Percentiles rank a stretch among this genome's conserved stretches.
Conservation (phyloP, 2,797 vertebrate genomes). For the Catostomus latipinnis region DNA sequence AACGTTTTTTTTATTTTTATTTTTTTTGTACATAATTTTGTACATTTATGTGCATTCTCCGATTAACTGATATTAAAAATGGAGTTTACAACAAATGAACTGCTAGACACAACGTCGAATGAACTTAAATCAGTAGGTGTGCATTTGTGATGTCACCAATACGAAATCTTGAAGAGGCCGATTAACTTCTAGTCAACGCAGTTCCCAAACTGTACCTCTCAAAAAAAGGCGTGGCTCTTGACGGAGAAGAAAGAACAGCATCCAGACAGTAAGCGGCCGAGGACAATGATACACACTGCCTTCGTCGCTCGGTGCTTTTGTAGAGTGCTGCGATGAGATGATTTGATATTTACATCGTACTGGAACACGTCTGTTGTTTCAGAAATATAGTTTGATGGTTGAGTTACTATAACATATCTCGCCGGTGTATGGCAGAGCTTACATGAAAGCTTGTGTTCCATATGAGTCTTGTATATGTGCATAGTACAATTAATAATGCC, state of each 20-base stretch:
- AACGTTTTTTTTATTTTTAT: too few species aligned
- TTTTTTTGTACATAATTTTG: neutral
- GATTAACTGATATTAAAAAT: neutral
- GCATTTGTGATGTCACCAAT: neutral
- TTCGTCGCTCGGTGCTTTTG: constrained; percentile 2
- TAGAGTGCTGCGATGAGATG: neutral
- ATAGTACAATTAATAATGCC: too few species aligned
- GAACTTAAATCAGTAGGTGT: too few species aligned
- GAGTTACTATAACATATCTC: neutral
- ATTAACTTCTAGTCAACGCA: neutral
- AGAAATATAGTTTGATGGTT: neutral
- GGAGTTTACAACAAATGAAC: neutral
- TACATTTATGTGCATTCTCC: neutral
- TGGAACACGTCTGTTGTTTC: neutral
- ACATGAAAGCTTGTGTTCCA: neutral
- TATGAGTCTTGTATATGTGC: neutral
- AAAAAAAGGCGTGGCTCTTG: neutral
- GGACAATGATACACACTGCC: constrained; percentile 32
- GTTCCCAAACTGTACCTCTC: constrained; percentile 9
- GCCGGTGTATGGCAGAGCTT: neutral
- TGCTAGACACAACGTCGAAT: too few species aligned
- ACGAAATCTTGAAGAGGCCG: neutral
- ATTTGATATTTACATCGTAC: neutral
- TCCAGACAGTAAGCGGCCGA: constrained; percentile 1
- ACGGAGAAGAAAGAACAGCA: constrained; percentile 10